These are phyloP conservation scores for Fulmarus glacialis DNA, from an alignment of 2,113 vertebrate species.

Conservation along the genomic window DNA sequence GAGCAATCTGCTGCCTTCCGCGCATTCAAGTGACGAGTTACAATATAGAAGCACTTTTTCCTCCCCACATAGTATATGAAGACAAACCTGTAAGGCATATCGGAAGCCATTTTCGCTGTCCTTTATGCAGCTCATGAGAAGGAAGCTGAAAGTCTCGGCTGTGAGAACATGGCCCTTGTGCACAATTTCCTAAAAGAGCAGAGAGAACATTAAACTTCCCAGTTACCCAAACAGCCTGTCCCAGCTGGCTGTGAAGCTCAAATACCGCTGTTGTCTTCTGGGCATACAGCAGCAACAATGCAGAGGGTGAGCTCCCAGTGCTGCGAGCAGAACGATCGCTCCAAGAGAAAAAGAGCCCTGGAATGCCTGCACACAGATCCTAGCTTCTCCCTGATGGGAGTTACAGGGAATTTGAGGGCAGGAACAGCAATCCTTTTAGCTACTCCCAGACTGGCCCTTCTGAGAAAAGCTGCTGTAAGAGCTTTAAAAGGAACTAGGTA, in stretches of 20 bases:
- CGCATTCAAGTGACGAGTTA: rapidly evolving
- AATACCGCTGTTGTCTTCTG: not conserved
- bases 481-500: not conserved
- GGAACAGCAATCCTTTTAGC: not conserved
- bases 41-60: not conserved
- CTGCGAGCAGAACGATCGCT: not conserved
- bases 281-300: not conserved
- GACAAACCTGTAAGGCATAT: constrained; percentile 85
- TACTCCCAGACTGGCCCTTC: not conserved
- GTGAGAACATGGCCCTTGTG: constrained; percentile 83
- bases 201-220: not conserved
- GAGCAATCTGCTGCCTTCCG: not conserved
- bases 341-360: not conserved
- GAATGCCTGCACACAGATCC: not conserved
- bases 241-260: not conserved
- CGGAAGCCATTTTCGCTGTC: constrained; percentile 87
- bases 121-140: constrained; percentile 91
- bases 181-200: constrained; percentile 85
- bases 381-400: not conserved
- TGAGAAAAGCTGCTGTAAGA: not conserved
- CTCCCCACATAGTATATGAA: rapidly evolving
- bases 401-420: not conserved
- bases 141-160: constrained; percentile 88
- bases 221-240: not conserved
- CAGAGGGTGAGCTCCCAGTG: not conserved